These are phyloP conservation scores for Campylorhamphus procurvoides DNA, from an alignment of 2,113 vertebrate species.

Conservation along the genomic window DNA sequence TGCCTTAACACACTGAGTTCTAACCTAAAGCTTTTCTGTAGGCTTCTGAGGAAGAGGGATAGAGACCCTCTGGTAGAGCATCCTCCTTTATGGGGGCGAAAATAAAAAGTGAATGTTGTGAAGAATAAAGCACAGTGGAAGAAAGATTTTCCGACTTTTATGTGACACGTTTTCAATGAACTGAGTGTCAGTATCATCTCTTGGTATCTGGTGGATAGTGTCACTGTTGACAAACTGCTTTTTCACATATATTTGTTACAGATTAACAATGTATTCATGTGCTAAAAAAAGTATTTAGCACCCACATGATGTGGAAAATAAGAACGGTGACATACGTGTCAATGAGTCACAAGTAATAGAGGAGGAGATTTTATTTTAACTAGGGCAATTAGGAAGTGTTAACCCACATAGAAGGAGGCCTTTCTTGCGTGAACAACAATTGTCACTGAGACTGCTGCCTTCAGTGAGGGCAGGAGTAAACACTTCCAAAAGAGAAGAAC, in stretches of 20 bases:
- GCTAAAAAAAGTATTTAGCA: neutral
- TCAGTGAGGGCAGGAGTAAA: neutral
- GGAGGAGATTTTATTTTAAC: neutral
- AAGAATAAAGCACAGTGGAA: neutral
- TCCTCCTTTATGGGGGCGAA: neutral
- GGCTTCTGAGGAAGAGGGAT: neutral
- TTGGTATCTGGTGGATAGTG: neutral
- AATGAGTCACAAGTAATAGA: conserved; percentile 16
- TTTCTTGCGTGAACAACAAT: neutral
- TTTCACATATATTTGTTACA: neutral
- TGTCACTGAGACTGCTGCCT: rapidly evolving
- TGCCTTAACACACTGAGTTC: neutral
- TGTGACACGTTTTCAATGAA: neutral
- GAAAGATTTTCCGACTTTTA: neutral
- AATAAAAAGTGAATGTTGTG: neutral
- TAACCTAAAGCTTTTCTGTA: neutral
- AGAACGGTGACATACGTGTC: neutral
- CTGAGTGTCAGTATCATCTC: neutral
- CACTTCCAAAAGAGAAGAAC: neutral
- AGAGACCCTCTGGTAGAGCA: neutral
- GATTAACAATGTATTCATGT: neutral
- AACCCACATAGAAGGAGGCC: neutral
- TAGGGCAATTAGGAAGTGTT: neutral
- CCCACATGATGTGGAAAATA: neutral
- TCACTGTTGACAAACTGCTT: neutral